phyloP scores from a whole-genome alignment of 2,113 vertebrate species.

The Mustela nigripes region DNA sequence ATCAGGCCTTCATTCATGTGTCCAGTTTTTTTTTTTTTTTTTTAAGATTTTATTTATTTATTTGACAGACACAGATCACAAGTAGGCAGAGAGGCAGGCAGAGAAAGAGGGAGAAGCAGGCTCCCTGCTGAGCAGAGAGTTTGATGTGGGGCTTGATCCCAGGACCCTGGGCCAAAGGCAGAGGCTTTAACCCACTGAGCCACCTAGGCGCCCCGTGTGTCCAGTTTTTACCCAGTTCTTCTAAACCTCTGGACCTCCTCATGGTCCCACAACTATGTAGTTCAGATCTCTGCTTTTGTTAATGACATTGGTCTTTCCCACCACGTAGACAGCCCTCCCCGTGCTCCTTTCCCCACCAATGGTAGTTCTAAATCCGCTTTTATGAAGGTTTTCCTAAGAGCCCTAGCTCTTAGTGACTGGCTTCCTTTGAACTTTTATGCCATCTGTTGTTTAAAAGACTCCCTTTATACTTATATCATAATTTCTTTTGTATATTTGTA shows the following conservation, averaged over 20 bases:
- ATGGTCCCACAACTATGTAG: background rate
- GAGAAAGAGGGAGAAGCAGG: too few species aligned
- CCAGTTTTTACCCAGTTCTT: background rate
- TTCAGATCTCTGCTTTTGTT: constrained; percentile 38
- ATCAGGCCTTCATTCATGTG: background rate
- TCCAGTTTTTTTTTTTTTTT: background rate
- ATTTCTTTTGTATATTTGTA: background rate
- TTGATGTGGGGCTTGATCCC: too few species aligned
- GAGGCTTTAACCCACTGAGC: too few species aligned
- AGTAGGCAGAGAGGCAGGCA: too few species aligned
- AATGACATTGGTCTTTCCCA: constrained; percentile 22
- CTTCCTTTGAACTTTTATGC: constrained; percentile 43
- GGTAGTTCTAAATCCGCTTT: background rate
- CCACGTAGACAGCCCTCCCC: too few species aligned
- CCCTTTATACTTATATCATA: background rate
- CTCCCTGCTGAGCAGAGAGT: too few species aligned
- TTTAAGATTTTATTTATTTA: too few species aligned
- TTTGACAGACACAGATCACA: too few species aligned
- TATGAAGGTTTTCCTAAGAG: background rate
- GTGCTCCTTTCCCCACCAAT: background rate
- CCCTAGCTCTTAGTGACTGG: background rate
- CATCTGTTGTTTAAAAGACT: constrained; percentile 15
- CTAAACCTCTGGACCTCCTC: background rate
- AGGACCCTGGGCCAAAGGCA: too few species aligned
- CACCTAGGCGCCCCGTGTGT: background rate